Conservation (phyloP, 2,113 vertebrate species). For the Psilopsiagon aurifrons region DNA sequence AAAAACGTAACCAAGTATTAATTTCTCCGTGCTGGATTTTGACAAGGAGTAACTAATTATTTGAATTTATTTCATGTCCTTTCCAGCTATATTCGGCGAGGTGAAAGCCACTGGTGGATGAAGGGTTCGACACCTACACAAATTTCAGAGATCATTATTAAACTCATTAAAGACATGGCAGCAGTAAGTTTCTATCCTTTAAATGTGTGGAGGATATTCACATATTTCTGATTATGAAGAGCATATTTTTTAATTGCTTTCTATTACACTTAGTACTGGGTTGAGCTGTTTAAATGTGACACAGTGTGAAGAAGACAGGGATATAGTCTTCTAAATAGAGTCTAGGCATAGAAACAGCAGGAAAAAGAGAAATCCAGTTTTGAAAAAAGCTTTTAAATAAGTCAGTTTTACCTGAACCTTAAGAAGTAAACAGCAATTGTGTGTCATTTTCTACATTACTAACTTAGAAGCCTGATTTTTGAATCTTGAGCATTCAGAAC, state of each 20-base stretch:
- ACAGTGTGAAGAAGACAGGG: neutral
- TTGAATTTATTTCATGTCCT: neutral
- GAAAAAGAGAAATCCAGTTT: neutral
- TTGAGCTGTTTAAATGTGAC: neutral
- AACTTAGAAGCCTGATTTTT: neutral
- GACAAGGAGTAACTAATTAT: neutral
- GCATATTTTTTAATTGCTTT: neutral
- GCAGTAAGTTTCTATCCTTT: conserved; percentile 82
- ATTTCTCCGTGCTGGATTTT: neutral
- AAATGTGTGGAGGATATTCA: neutral
- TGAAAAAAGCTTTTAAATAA: neutral
- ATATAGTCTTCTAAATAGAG: neutral
- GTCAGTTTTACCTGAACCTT: neutral
- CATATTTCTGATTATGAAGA: neutral
- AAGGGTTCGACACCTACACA: conserved; percentile 97
- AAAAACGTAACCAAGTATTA: neutral
- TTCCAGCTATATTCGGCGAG: conserved; percentile 91
- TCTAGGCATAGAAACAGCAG: neutral
- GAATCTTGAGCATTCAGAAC: neutral
- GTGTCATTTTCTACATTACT: neutral
- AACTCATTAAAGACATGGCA: conserved; percentile 98
- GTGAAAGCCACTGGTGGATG: conserved; percentile 99
- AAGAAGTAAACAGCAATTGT: neutral
- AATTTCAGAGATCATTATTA: conserved; percentile 98
- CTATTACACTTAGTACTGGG: neutral